Percentiles rank a stretch among this genome's conserved stretches.
phyloP scores from a whole-genome alignment of 1,140 invertebrate species.

The Pachypeltis micranthus region DNA sequence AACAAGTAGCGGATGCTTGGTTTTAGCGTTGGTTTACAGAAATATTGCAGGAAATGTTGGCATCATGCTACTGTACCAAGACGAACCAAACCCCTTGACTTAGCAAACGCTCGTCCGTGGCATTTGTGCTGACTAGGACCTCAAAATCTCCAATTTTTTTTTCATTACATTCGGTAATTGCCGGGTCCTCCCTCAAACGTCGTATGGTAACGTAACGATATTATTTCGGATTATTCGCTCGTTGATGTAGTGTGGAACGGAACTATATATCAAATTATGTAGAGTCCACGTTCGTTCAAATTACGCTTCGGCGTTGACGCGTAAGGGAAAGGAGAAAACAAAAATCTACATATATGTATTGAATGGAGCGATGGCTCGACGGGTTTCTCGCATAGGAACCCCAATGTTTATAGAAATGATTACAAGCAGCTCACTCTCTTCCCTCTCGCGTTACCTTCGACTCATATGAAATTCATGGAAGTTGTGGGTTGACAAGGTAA shows the following conservation, averaged over 20 bases:
- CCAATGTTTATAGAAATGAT: slow-evolving; percentile 5
- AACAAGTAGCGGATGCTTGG: too few relatives aligned
- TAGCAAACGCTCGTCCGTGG: too few relatives aligned
- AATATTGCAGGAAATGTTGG: too few relatives aligned
- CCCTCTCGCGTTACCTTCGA: background rate
- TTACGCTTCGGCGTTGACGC: background rate
- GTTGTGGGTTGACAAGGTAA: background rate
- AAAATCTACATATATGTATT: slow-evolving; percentile 6
- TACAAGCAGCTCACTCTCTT: too few relatives aligned
- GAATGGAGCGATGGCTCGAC: background rate
- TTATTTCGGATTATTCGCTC: background rate
- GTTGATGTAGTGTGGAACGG: background rate
- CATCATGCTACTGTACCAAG: background rate
- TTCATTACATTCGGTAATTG: too few relatives aligned
- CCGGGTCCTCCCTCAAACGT: background rate
- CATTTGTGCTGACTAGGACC: too few relatives aligned
- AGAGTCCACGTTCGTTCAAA: background rate
- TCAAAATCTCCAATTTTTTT: background rate
- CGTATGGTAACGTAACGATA: background rate
- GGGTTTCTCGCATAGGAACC: background rate
- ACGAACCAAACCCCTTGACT: too few relatives aligned
- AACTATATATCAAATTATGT: background rate
- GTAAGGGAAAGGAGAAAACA: background rate
- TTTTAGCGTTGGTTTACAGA: too few relatives aligned
- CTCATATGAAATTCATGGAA: slow-evolving; percentile 2